phyloP scores from a whole-genome alignment of 2,888 invertebrate genomes.

The Augiades crinisus region DNA sequence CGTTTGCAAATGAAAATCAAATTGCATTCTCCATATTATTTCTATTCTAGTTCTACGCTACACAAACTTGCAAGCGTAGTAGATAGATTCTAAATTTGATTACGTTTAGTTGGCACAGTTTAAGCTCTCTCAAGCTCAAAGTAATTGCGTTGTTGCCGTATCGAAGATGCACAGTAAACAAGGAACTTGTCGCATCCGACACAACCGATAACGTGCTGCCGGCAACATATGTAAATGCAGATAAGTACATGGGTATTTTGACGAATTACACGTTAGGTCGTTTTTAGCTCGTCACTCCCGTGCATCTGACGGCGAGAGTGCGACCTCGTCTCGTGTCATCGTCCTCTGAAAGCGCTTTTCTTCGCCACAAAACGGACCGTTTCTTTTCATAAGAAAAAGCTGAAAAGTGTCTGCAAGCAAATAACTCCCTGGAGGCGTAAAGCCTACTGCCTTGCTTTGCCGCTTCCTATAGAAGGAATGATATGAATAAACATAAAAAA shows the following conservation, averaged over 20 bases:
- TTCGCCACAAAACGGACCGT: slow-evolving; percentile 79
- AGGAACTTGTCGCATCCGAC: slow-evolving; percentile 38
- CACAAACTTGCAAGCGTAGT: slow-evolving; percentile 14
- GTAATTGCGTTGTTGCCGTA: slow-evolving; percentile 55
- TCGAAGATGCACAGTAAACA: slow-evolving; percentile 49
- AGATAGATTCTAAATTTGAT: slow-evolving; percentile 37
- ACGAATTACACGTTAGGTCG: slow-evolving; percentile 74
- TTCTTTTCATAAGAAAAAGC: slow-evolving; percentile 81
- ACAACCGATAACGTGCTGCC: slow-evolving; percentile 19
- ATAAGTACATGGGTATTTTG: slow-evolving; percentile 55
- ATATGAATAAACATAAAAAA: slow-evolving; percentile 68
- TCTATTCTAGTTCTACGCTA: slow-evolving; percentile 6
- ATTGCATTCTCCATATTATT: background rate
- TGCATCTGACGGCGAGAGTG: slow-evolving; percentile 72
- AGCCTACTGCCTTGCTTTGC: slow-evolving; percentile 78
- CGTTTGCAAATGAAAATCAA: background rate
- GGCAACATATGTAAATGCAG: slow-evolving; percentile 28
- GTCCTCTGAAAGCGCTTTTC: slow-evolving; percentile 81
- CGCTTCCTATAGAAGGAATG: slow-evolving; percentile 56
- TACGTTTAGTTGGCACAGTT: slow-evolving; percentile 43
- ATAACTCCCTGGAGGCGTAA: slow-evolving; percentile 78
- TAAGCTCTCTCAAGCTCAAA: slow-evolving; percentile 51
- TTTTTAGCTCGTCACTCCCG: slow-evolving; percentile 70
- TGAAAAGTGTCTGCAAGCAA: slow-evolving; percentile 81
- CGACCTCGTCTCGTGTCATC: slow-evolving; percentile 80